Base-by-base conservation (phyloP, 1,140 invertebrate genomes). In the Magallana gigas region DNA sequence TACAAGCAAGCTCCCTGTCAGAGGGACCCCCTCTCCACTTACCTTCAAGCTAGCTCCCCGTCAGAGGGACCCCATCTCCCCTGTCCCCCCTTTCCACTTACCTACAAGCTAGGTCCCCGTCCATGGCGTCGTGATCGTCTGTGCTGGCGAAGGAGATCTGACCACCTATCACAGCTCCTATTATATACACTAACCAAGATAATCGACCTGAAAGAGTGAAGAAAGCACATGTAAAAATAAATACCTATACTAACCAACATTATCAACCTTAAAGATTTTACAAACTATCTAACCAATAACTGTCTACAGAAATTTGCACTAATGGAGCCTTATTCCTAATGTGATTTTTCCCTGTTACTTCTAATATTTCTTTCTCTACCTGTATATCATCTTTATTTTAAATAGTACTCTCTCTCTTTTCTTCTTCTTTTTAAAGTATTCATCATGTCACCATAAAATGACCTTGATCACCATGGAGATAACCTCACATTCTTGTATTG, bases 81-180 rank as follows among this genome's bases (percentile, higher is more conserved):
- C n/a, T n/a, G n/a, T n/a, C n/a, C 23, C 23, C 23, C 23, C 23
- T 23, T 23, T 23, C 23, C 23, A 23, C 23, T 23, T 23, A 23
- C 23, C 23, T 23, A 23, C 23, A 23, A 23, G 23, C 23, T 23
- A 0, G 23, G 23, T 23, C 98, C 0, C 98, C 98, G 96, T 99
- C 99, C 98, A 99, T 99, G 6, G 97, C 97, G 95, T 99, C 99
- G 94, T 99, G 98, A 93, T 99, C 99, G 92, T 99, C 98, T 93
- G 98, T 98, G 80, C 97, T 98, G 92, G 97, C 98, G 93, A 99
- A 98, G 0, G 98, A 98, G 1, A 99, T 97, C 84, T 98, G 96
- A 0, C 98, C 99, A 56, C 98, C 98, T 91, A 99, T 95, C 80
- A 95, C 95, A 91, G 98, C 97, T 88, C 98, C 99, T 94, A 99